These are phyloP conservation scores for Barypeithes pellucidus DNA, from an alignment of 2,888 invertebrate genomes.

Conservation along the genomic window DNA sequence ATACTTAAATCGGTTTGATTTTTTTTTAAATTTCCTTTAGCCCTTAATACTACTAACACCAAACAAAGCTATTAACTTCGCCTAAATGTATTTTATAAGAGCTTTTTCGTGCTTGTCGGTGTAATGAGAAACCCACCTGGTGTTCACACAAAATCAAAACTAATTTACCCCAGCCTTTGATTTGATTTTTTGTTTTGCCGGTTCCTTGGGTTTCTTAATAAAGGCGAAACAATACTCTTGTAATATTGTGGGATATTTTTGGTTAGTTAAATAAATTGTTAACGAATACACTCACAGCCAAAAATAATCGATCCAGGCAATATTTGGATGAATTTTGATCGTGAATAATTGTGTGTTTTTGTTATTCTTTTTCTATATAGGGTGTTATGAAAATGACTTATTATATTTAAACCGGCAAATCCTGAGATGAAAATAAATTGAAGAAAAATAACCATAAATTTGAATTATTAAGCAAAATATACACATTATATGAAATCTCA, in stretches of 20 bases:
- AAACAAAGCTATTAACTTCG: not conserved
- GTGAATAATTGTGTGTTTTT: too few relatives aligned
- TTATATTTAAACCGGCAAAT: too few relatives aligned
- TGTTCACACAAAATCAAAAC: slow-evolving; percentile 10
- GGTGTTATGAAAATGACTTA: too few relatives aligned
- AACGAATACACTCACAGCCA: too few relatives aligned
- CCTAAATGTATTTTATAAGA: not conserved
- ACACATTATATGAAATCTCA: too few relatives aligned
- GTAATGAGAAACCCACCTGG: slow-evolving; percentile 19
- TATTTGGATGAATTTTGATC: too few relatives aligned
- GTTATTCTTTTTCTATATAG: too few relatives aligned
- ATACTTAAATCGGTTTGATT: too few relatives aligned
- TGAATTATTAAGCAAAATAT: too few relatives aligned
- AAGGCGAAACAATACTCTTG: not conserved
- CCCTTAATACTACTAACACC: not conserved
- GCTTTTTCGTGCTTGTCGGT: slow-evolving; percentile 6
- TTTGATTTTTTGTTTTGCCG: not conserved
- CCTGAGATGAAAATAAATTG: too few relatives aligned
- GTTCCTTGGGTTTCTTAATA: not conserved
- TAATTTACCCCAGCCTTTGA: slow-evolving; percentile 7
- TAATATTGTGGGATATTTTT: not conserved
- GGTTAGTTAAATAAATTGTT: not conserved
- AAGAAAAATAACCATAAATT: too few relatives aligned
- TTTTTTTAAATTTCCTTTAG: not conserved
- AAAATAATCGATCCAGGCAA: too few relatives aligned